A percentile compares a stretch with the other conserved stretches of the same genome.
Evolutionary conservation across 2,113 vertebrate species (phyloP).

Genomic region (Perccottus glenii): DNA sequence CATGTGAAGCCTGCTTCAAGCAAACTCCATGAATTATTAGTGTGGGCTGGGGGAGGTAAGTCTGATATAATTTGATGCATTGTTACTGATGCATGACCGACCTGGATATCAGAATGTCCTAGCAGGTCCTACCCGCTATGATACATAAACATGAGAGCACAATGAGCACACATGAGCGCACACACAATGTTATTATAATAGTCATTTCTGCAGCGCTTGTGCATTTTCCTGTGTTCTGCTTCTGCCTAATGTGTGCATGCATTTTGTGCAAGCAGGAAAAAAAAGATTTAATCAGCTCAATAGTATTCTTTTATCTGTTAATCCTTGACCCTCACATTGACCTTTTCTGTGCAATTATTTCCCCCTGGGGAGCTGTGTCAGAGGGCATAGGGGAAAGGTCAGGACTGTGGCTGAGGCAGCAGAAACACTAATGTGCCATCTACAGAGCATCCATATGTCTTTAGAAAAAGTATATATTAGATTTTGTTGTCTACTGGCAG

Average conservation of each 20-base stretch:
- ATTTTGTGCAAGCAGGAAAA: neutral
- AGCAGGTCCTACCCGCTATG: constrained; percentile 34
- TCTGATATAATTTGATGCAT: constrained; percentile 64
- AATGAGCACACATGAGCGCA: constrained; percentile 29
- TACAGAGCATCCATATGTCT: too few species aligned
- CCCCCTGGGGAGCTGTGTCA: constrained; percentile 5
- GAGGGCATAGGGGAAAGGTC: constrained; percentile 28
- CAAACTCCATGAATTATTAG: constrained; percentile 59
- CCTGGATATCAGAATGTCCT: constrained; percentile 41
- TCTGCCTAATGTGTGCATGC: neutral
- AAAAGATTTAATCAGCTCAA: constrained; percentile 27
- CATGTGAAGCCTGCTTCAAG: constrained; percentile 48
- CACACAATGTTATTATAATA: constrained; percentile 33
- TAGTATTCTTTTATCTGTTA: constrained; percentile 31
- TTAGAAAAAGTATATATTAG: too few species aligned
- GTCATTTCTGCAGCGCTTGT: constrained; percentile 21
- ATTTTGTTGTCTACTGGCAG: too few species aligned
- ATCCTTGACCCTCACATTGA: constrained; percentile 43
- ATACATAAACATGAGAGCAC: constrained; percentile 64
- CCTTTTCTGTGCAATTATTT: constrained; percentile 24
- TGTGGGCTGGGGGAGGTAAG: constrained; percentile 52
- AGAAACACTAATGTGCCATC: constrained; percentile 6
- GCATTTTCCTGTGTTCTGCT: neutral
- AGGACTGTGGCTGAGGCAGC: constrained; percentile 28
- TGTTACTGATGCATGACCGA: constrained; percentile 63